These are phyloP conservation scores for Drosophila borealis DNA, from an alignment of 2,888 invertebrate species.

Conservation along the genomic window DNA sequence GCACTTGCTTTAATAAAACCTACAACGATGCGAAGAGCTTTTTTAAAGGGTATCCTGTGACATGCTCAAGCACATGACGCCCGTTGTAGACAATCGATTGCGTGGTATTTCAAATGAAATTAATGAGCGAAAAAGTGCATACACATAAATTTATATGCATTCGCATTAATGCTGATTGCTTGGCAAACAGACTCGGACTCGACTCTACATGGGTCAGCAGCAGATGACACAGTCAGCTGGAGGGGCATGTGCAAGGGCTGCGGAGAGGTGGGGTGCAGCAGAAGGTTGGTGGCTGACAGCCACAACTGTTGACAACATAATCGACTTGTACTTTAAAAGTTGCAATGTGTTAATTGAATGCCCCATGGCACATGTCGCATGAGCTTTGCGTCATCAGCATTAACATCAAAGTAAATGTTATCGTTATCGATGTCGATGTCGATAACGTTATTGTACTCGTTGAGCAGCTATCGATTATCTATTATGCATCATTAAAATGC, in stretches of 20 bases:
- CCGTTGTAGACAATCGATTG: background rate
- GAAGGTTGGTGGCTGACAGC: constrained; percentile 1
- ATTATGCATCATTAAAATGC: too few species aligned
- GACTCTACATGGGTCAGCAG: background rate
- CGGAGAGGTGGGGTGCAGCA: background rate
- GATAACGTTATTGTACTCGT: background rate
- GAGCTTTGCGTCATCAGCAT: background rate
- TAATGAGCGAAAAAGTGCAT: constrained; percentile 61
- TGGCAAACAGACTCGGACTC: constrained; percentile 3
- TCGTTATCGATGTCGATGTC: constrained; percentile 10
- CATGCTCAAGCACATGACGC: background rate
- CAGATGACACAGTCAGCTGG: background rate
- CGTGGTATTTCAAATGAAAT: constrained; percentile 46
- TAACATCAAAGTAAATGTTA: constrained; percentile 13
- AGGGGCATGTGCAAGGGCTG: background rate
- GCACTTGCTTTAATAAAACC: too few species aligned
- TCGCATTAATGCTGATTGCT: constrained; percentile 56
- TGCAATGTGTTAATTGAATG: constrained; percentile 69
- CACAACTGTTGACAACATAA: constrained; percentile 72
- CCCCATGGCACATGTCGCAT: constrained; percentile 2
- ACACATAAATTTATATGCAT: constrained; percentile 45
- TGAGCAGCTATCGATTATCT: too few species aligned
- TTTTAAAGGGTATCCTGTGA: background rate
- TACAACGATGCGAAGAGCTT: background rate
- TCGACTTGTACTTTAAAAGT: constrained; percentile 71